These are phyloP conservation scores for Chrysochloris asiatica DNA, from an alignment of 2,113 vertebrate species.

Conservation along the genomic window DNA sequence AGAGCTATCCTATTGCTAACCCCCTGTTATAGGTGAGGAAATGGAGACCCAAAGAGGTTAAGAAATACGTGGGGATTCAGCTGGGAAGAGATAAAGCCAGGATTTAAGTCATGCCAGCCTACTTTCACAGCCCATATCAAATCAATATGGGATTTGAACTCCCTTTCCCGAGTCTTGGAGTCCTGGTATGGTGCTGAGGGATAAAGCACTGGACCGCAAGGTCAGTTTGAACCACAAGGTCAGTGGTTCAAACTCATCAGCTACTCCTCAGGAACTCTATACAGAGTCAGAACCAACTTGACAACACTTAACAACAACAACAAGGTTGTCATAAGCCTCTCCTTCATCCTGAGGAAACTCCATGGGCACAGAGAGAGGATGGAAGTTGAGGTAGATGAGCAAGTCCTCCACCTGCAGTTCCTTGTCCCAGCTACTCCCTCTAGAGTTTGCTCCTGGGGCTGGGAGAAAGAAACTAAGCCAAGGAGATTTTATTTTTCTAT, in stretches of 20 bases:
- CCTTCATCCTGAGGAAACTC: neutral
- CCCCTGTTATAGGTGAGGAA: neutral
- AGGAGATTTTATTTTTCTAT: neutral
- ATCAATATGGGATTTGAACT: neutral
- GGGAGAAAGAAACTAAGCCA: neutral
- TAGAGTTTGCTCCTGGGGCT: neutral
- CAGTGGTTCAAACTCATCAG: too few species aligned
- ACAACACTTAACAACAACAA: neutral
- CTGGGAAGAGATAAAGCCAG: neutral
- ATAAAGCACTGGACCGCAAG: too few species aligned
- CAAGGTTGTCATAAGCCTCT: neutral
- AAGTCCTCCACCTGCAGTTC: neutral
- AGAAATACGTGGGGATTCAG: neutral
- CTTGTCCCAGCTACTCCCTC: neutral
- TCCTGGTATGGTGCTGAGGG: too few species aligned
- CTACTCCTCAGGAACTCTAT: too few species aligned
- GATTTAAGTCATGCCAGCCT: neutral
- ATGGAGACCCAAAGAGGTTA: neutral
- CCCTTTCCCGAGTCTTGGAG: too few species aligned
- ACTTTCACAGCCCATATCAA: neutral
- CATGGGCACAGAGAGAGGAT: rapidly evolving
- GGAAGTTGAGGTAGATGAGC: neutral
- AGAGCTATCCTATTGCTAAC: neutral
- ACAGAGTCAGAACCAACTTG: too few species aligned
- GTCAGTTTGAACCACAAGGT: too few species aligned